phyloP scores from a whole-genome alignment of 2,113 vertebrate genomes.

The Anas platyrhynchos region DNA sequence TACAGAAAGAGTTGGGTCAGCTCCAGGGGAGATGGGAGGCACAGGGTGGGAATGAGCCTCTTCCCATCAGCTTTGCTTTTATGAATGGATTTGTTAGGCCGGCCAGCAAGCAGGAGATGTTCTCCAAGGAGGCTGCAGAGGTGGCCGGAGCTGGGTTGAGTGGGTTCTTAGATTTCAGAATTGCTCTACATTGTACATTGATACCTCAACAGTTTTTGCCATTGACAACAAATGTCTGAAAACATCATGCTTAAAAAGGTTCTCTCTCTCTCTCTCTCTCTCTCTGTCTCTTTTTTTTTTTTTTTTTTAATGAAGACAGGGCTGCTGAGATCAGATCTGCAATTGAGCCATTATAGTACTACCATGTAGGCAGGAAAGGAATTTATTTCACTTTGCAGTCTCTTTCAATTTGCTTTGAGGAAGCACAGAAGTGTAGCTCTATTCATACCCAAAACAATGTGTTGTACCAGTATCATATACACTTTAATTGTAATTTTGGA shows the following conservation, averaged over 20 bases:
- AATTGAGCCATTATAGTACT: neutral
- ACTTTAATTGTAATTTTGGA: neutral
- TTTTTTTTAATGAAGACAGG: neutral
- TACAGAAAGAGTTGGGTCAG: neutral
- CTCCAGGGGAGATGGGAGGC: neutral
- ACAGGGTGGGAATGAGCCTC: neutral
- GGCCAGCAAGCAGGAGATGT: neutral
- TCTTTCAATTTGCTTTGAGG: neutral
- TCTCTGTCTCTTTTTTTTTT: neutral
- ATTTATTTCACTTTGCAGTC: neutral
- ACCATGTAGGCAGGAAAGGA: neutral
- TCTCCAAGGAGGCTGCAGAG: neutral
- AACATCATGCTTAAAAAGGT: neutral
- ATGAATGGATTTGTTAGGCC: accelerated
- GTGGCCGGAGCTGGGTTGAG: neutral
- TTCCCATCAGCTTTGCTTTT: neutral
- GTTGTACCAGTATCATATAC: neutral
- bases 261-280: neutral
- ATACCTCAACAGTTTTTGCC: neutral
- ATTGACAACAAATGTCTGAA: neutral
- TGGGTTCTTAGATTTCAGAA: neutral
- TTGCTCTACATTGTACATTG: neutral
- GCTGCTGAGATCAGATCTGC: neutral
- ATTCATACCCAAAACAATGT: neutral
- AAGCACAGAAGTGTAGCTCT: neutral